Percentiles rank a stretch among this genome's conserved stretches.
Evolutionary conservation across 2,888 invertebrate species (phyloP).

Genomic region (Drosophila longiperda): DNA sequence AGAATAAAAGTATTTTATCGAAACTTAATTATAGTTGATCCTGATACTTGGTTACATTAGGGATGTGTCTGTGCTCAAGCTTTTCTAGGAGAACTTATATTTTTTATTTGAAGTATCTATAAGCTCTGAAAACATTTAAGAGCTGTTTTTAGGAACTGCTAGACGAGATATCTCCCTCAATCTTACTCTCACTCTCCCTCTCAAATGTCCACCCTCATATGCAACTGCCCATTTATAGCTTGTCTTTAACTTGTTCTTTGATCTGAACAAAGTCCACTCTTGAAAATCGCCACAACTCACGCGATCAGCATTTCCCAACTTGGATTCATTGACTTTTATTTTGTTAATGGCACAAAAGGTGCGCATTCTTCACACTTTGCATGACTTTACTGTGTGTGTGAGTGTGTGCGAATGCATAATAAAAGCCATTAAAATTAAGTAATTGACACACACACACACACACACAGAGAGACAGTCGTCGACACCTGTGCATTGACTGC

Average conservation of each 20-base stretch:
- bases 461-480: constrained; percentile 13
- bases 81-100: neutral
- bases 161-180: neutral
- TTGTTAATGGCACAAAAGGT: neutral
- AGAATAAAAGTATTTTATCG: neutral
- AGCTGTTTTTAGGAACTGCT: neutral
- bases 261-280: neutral
- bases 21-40: neutral
- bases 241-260: neutral
- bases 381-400: constrained; percentile 11
- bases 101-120: neutral
- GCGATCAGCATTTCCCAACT: neutral
- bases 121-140: neutral
- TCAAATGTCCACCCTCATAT: neutral
- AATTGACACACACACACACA: constrained; percentile 50
- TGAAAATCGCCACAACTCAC: neutral
- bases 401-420: constrained; percentile 44
- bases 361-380: neutral
- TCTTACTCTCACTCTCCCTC: neutral
- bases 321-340: neutral
- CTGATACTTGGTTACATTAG: neutral
- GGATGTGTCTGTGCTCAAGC: neutral
- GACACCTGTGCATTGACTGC: constrained; percentile 33
- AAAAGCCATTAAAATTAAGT: constrained; percentile 72
- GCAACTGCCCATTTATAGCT: neutral